phyloP scores from a whole-genome alignment of 2,888 invertebrate species.

The Lydus trimaculatus region DNA sequence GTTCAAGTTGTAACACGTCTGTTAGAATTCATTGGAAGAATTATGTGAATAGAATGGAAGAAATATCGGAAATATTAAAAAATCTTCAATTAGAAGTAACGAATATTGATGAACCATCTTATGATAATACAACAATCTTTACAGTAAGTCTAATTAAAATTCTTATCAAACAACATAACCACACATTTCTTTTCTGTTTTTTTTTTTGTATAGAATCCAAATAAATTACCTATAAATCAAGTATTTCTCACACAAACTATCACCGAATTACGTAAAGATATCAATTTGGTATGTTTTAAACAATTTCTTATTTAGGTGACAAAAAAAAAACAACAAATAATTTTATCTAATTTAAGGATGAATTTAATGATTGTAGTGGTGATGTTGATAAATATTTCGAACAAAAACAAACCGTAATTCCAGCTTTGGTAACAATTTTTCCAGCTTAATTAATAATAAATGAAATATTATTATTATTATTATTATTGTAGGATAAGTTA shows the following conservation, averaged over 20 bases:
- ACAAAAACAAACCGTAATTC: slow-evolving; percentile 47
- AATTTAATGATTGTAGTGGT: slow-evolving; percentile 27
- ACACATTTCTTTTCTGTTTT: slow-evolving; percentile 21
- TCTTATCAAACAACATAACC: slow-evolving; percentile 19
- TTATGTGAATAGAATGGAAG: slow-evolving; percentile 29
- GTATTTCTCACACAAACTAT: slow-evolving; percentile 50
- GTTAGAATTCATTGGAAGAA: background rate
- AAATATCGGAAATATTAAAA: slow-evolving; percentile 30
- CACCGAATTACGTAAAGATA: slow-evolving; percentile 41
- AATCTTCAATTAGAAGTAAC: slow-evolving; percentile 21
- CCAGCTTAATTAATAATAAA: slow-evolving; percentile 50
- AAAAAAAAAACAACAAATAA: slow-evolving; percentile 10
- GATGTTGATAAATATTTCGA: slow-evolving; percentile 38
- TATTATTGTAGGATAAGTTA: slow-evolving; percentile 39
- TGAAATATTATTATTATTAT: slow-evolving; percentile 24
- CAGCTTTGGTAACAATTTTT: slow-evolving; percentile 52
- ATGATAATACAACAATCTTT: slow-evolving; percentile 31
- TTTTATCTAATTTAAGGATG: slow-evolving; percentile 38
- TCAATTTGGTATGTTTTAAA: slow-evolving; percentile 36
- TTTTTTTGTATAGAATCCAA: slow-evolving; percentile 64
- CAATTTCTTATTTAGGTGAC: no score
- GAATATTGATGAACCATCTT: slow-evolving; percentile 24
- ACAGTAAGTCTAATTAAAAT: slow-evolving; percentile 24
- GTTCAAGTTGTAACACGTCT: no score
- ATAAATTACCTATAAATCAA: slow-evolving; percentile 65